Evolutionary conservation across 2,797 vertebrate genomes (phyloP), one percentile per base, ranked within the genome.

Genomic region (Sparus aurata): DNA sequence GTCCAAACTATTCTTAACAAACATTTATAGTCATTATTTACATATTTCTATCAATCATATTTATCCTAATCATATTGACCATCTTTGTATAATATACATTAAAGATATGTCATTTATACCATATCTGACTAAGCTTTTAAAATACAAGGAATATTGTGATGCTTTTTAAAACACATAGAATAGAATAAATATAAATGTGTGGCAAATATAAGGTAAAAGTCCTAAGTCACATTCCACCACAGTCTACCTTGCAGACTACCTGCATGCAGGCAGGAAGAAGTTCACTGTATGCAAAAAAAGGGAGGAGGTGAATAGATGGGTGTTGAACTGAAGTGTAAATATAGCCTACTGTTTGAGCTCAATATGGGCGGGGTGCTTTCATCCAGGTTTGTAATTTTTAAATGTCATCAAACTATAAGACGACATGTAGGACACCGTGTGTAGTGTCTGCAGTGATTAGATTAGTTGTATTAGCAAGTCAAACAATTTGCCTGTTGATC

Each of bases 291-390:
- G 22, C 12, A 38, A 54, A 64, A 77, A 54, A 5, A 45, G 2
- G 20, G 27, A 74, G 58, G 38, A 55, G 27, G 27, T 50, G 0
- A 25, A 47, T 6, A 72, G 70, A 20, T 0, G 11, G 69, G 74
- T 76, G 80, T 82, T 65, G 58, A 52, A 22, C 64, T 46, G 9
- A 38, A 38, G 3, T 20, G 59, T 61, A 81, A 83, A 75, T 12
- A 70, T 0, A 9, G 49, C 45, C 17, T 8, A n/a, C 10, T 7
- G 4, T 54, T 38, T 59, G 6, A 22, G 11, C 38, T 69, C 1
- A 50, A 68, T 27, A 23, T 60, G 49, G 69, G 63, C 5, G 25
- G 7, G 54, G 54, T 54, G 17, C 8, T 74, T 2, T 12, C 20
- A 22, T 45, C 25, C 12, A 78, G 53, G 8, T 11, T 57, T 58